These are phyloP conservation scores for Pararge aegeria DNA, from an alignment of 1,140 invertebrate species.

Conservation along the genomic window DNA sequence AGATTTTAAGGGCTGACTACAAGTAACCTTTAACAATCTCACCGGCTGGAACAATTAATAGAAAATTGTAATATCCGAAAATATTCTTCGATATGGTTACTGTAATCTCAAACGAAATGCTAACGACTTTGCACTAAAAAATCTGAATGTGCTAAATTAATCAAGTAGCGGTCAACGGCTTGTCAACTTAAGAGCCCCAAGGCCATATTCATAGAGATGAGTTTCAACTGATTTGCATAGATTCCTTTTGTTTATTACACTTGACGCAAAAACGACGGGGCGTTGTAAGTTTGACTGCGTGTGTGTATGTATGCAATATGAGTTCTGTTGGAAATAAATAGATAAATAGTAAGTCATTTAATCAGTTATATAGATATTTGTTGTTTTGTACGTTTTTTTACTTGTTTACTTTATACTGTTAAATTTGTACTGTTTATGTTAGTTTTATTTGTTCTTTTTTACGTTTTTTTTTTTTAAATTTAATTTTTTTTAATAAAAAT, in stretches of 20 bases:
- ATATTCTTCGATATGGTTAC: conserved; percentile 1
- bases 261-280: neutral
- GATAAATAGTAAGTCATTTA: too few species aligned
- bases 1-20: too few species aligned
- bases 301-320: too few species aligned
- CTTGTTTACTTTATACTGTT: too few species aligned
- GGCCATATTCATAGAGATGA: conserved; percentile 27
- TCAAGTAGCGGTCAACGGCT: conserved; percentile 36
- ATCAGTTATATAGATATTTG: too few species aligned
- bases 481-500: too few species aligned
- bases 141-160: conserved; percentile 39
- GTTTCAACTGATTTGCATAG: conserved; percentile 22
- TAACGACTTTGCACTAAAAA: conserved; percentile 37
- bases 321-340: too few species aligned
- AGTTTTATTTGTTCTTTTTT: too few species aligned
- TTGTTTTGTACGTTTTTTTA: neutral
- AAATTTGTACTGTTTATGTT: too few species aligned
- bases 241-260: conserved; percentile 4
- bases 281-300: too few species aligned
- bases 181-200: conserved; percentile 32
- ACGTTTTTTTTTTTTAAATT: too few species aligned
- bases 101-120: conserved; percentile 31
- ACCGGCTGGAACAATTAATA: neutral
- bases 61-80: neutral
- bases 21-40: too few species aligned